phyloP scores from a whole-genome alignment of 2,797 vertebrate species.

The Brachyalestes nurse region DNA sequence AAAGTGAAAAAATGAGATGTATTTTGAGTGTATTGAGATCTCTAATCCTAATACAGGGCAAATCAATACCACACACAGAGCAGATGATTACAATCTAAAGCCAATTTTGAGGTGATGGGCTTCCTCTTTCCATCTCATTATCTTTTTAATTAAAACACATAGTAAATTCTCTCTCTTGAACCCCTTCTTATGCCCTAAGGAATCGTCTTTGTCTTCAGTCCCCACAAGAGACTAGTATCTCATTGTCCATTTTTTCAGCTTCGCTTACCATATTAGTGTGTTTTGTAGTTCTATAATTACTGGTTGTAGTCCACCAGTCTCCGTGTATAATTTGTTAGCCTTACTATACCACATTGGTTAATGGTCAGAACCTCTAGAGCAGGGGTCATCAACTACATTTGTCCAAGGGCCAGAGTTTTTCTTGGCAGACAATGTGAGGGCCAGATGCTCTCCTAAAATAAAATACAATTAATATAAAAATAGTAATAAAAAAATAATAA shows the following conservation, averaged over 20 bases:
- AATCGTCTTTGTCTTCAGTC: background rate
- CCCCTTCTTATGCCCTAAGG: background rate
- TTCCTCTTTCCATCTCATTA: conserved; percentile 43
- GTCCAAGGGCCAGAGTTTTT: too few relatives aligned
- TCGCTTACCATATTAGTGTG: background rate
- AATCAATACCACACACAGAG: conserved; percentile 23
- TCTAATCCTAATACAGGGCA: conserved; percentile 39
- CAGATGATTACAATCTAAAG: conserved; percentile 32
- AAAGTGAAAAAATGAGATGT: too few relatives aligned
- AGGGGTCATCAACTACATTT: too few relatives aligned
- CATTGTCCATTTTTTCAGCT: background rate
- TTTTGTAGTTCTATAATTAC: background rate
- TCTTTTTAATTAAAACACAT: conserved; percentile 47
- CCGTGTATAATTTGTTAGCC: too few relatives aligned
- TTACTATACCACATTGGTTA: too few relatives aligned
- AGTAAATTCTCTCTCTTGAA: conserved; percentile 6
- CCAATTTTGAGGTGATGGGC: conserved; percentile 39
- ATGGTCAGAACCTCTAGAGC: too few relatives aligned
- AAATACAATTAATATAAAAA: too few relatives aligned
- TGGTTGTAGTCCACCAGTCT: too few relatives aligned
- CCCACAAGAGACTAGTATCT: background rate
- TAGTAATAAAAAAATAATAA: too few relatives aligned
- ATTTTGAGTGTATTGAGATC: conserved; percentile 2
- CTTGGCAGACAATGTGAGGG: too few relatives aligned
- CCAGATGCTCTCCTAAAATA: too few relatives aligned